Evolutionary conservation across 2,888 invertebrate genomes (phyloP).

Genomic region (Tromatobia lineatoria): DNA sequence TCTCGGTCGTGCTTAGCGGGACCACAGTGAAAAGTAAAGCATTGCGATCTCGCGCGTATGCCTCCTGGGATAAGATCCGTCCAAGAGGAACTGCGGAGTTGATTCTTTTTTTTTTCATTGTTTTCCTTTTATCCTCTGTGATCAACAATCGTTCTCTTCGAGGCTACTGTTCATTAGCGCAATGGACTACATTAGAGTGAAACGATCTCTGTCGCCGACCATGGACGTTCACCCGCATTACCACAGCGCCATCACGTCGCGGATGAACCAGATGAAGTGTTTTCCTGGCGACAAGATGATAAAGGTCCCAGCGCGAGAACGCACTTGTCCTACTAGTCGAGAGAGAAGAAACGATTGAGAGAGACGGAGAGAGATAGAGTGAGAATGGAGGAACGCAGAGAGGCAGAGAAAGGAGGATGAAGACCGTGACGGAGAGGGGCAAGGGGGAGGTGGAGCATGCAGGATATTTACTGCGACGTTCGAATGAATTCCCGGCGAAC

Average conservation of each 20-base stretch:
- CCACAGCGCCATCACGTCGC: conserved; percentile 81
- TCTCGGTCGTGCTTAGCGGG: conserved; percentile 42
- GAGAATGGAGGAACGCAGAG: conserved; percentile 30
- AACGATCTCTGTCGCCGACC: conserved; percentile 63
- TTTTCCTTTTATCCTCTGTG: conserved; percentile 8
- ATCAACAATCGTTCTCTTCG: conserved; percentile 10
- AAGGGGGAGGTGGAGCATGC: conserved; percentile 42
- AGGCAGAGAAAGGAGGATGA: conserved; percentile 17
- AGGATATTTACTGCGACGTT: conserved; percentile 68
- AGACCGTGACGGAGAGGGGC: neutral
- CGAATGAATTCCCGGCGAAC: conserved; percentile 68
- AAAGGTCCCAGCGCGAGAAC: conserved; percentile 71
- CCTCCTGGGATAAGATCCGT: conserved; percentile 2
- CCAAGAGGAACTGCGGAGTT: neutral
- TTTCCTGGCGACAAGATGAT: conserved; percentile 83
- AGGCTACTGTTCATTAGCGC: conserved; percentile 13
- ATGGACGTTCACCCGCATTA: conserved; percentile 84
- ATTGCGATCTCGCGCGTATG: conserved; percentile 23
- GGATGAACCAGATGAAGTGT: conserved; percentile 84
- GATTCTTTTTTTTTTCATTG: neutral
- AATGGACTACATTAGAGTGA: conserved; percentile 60
- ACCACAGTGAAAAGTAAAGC: conserved; percentile 44
- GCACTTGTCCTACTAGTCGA: conserved; percentile 58
- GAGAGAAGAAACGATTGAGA: conserved; percentile 31
- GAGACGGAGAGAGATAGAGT: conserved; percentile 3